Base-by-base conservation (phyloP, 2,113 vertebrate genomes). In the Clarias magur region DNA sequence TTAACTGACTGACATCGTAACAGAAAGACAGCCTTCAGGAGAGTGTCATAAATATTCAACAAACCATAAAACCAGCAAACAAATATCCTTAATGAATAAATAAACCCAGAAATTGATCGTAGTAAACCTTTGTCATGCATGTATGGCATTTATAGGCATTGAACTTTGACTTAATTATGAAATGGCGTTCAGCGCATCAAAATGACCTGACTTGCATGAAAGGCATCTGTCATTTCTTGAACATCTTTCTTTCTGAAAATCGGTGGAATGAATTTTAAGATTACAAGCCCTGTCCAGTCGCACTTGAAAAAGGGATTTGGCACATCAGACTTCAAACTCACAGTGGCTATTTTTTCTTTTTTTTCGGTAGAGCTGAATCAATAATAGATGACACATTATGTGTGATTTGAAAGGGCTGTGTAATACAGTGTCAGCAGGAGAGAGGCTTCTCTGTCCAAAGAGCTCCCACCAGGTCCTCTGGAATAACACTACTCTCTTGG, bases 361-460 rank as follows among this genome's bases (percentile, higher is more conserved):
- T 93, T 68, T 73, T 90, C 92, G 91, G 92, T 89, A 90, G 85
- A 27, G 80, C 80, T 89, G 60, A 90, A 91, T 95, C 92, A 95
- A 95, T 96, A 95, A 95, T 95, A 92, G 91, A 94, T 94, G 89
- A 94, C 85, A 91, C 92, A 93, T 93, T 94, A 94, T 84, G 93
- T 91, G 88, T 89, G 84, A 91, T 93, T 93, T 92, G 91, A 86
- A 91, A 93, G 89, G 91, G 84, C 86, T 82, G 90, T 90, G 87
- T 91, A 92, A 93, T 90, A 92, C 87, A 88, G 91, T 90, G 91
- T 92, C 91, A 86, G 84, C 86, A 85, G 92, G 91, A 88, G 70
- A 80, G 67, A 70, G 88, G 91, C 75, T 76, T 88, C 81, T 82
- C 83, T 87, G 87, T 91, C 76, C 91, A 90, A 91, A 93, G 89